Evolutionary conservation across 2,888 invertebrate species (phyloP).

Genomic region (Epiblema foenella): DNA sequence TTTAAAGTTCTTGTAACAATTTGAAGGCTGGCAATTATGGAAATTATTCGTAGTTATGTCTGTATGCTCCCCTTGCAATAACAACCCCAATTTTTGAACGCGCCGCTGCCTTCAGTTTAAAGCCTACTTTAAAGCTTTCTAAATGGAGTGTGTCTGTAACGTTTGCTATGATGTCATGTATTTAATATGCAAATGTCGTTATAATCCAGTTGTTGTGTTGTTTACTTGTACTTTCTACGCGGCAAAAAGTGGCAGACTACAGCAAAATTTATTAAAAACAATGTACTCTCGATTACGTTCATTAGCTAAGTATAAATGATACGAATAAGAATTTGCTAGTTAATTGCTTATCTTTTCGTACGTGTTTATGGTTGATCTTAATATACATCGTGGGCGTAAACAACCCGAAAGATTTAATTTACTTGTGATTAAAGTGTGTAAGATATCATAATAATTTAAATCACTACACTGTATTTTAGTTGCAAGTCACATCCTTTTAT

Average conservation of each 20-base stretch:
- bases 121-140: slow-evolving; percentile 26
- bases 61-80: slow-evolving; percentile 31
- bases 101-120: slow-evolving; percentile 13
- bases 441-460: too few relatives aligned
- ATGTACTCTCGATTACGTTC: too few relatives aligned
- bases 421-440: too few relatives aligned
- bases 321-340: too few relatives aligned
- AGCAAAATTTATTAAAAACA: too few relatives aligned
- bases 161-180: background rate
- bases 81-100: slow-evolving; percentile 23
- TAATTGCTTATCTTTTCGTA: too few relatives aligned
- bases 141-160: slow-evolving; percentile 5
- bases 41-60: slow-evolving; percentile 31
- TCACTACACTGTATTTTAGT: too few relatives aligned
- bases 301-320: too few relatives aligned
- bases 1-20: slow-evolving; percentile 63
- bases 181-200: background rate
- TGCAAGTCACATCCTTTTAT: too few relatives aligned
- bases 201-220: background rate
- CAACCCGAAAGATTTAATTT: too few relatives aligned
- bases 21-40: slow-evolving; percentile 44
- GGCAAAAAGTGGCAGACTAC: background rate
- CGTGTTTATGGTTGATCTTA: too few relatives aligned
- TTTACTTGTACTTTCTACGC: background rate
- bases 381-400: too few relatives aligned